Evolutionary conservation across 2,113 vertebrate genomes (phyloP), one percentile per base, ranked within the genome.

Genomic region (Dissostichus mawsoni): DNA sequence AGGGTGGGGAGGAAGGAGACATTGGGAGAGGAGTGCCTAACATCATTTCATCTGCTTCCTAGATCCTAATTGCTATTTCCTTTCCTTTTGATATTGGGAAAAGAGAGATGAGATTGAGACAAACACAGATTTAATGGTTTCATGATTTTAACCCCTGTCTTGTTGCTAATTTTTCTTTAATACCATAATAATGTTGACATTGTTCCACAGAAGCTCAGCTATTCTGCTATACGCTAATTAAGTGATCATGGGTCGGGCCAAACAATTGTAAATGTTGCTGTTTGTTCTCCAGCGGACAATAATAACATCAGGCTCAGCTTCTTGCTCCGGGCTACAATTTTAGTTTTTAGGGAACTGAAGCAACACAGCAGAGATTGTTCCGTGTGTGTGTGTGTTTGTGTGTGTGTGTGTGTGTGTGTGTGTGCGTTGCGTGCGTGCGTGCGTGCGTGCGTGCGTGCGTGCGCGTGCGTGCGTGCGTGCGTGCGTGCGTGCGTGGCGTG

Each of bases 261-360:
- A 69, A 52, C 61, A 74, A 71, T 67, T 25, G 17, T 63, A 67
- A 82, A 69, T 69, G 48, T 72, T 56, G 17, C 57, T 83, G 52
- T 91, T 90, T 85, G 53, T 76, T 83, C 58, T 84, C 74, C 67
- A 80, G 80, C 36, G 48, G 50, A 63, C 33, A 79, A 36, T 80
- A 86, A 84, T 70, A 83, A 82, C 87, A 87, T 81, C 61, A 59
- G 76, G 71, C 81, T 82, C 72, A 89, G 88, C 80, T 75, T 82
- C 80, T 83, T 53, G 82, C 90, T 87, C 23, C 25, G 1, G 75
- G 92, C 80, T 78, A 79, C 71, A 79, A 68, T 85, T 85, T 78
- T 58, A 18, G 69, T 79, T 91, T 82, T 83, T 62, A 55, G 55
- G 75, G 70, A 85, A 84, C 69, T 5, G 69, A 87, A 84, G 84